Evolutionary conservation across 2,888 invertebrate species (phyloP), one percentile per base, ranked within the genome.

Genomic region (Drosophila niveifrons): DNA sequence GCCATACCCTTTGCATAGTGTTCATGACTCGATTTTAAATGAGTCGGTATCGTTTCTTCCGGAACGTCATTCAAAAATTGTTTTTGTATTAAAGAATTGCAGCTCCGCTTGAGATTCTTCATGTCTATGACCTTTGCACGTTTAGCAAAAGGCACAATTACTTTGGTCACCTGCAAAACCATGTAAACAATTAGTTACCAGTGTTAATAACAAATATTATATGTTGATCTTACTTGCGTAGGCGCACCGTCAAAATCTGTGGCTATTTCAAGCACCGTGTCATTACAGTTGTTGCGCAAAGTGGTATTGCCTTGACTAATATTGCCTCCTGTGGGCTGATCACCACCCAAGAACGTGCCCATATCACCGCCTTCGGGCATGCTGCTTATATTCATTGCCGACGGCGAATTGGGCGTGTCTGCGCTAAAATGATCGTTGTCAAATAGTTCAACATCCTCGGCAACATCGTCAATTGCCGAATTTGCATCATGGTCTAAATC

Each of bases 121-220:
- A 98, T 97, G 88, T 98, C 97, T 44, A 98, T 95, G 66, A 96
- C 96, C 90, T 98, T 98, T 4, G 98, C 96, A 61, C 95, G 94
- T 92, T 95, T 95, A 4, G 97, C 96, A 91, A 96, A 97, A 0
- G 95, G 94, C 69, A 98, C 95, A 84, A 95, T 94, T 50, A 95
- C 94, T 92, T 96, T 95, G 18, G 90, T 90, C 3, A 90, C 88
- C 89, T 89, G 36, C 36, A 23, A 23, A 23, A 23, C 23, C 23
- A 23, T 23, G 23, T 23, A 6, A 23, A 23, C 6, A 23, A 23
- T 23, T 23, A 23, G 23, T 23, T 23, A 23, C 23, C 23, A 23
- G 6, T 23, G 23, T 23, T 23, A 23, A 28, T 1, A 34, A 44
- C 89, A 47, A 36, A 75, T 28, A 31, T 6, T 58, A 39, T 41